Conservation (phyloP, 2,113 vertebrate genomes). For the Periophthalmodon schlosseri region DNA sequence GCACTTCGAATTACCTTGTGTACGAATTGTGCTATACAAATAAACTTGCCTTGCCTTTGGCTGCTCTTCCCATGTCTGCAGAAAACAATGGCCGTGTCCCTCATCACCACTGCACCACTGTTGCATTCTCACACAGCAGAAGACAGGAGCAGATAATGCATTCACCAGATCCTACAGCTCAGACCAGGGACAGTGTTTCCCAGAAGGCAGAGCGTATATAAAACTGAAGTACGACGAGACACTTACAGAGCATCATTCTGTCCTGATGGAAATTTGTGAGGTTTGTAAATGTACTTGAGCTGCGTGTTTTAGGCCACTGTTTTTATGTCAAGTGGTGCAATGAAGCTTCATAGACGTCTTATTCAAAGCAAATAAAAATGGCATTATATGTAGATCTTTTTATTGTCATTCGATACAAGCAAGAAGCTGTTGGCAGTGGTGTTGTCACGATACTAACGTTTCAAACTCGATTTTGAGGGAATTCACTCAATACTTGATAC, state of each 20-base stretch:
- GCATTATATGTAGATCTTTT: too few relatives aligned
- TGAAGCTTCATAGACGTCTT: too few relatives aligned
- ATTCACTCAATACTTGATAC: too few relatives aligned
- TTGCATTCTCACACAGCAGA: neutral
- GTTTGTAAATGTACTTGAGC: neutral
- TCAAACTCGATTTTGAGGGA: too few relatives aligned
- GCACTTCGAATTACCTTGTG: too few relatives aligned
- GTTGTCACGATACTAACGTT: too few relatives aligned
- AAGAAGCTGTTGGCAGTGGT: too few relatives aligned
- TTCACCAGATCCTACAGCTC: neutral
- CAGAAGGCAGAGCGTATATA: neutral
- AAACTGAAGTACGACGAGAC: neutral
- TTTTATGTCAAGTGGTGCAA: neutral
- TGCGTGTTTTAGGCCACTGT: neutral
- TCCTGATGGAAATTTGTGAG: neutral
- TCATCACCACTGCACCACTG: neutral
- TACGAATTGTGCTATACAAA: too few relatives aligned
- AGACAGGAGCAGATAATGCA: neutral
- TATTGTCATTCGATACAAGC: too few relatives aligned
- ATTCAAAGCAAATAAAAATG: too few relatives aligned
- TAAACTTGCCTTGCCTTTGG: too few relatives aligned
- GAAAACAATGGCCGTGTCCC: neutral
- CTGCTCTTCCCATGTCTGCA: too few relatives aligned
- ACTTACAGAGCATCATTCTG: neutral
- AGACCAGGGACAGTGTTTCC: neutral